Base-by-base conservation (phyloP, 2,797 vertebrate genomes). In the Pseudochromis fuscus region DNA sequence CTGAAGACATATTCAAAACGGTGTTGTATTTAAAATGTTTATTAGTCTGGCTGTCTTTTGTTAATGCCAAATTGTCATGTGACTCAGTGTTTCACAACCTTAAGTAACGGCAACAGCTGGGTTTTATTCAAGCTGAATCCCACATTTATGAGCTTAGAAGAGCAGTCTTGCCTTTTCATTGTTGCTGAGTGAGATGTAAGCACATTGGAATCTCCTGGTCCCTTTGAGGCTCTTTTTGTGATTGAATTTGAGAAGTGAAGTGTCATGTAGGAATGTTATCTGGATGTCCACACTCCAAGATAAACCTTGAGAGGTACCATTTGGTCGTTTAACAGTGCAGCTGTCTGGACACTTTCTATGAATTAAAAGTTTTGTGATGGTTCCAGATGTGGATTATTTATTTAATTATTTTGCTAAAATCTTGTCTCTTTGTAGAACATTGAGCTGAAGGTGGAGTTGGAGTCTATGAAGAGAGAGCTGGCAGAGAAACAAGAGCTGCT, bases 401-500 rank as follows among this genome's bases (percentile, higher is more conserved):
- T n/a, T n/a, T n/a, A n/a, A n/a, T n/a, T n/a, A n/a, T n/a, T n/a
- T n/a, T 70, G 23, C 45, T 52, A 1, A 65, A 77, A 66, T 75
- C 9, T 45, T 75, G 5, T 87, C 16, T 75, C 19, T 72, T 63
- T 58, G 2, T 85, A 99, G 97, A 99, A 99, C 83, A 98, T 99
- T 66, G 98, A 99, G 90, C 94, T 99, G 62, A 99, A 98, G 85
- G 97, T 99, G 72, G 98, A 99, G 89, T 84, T 97, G 72, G 98
- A 99, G 90, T 98, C 96, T 38, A 94, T 98, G 94, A 99, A 98
- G 87, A 92, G 92, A 77, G 97, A 99, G 11, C 91, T 98, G 70
- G 95, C 94, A 33, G 96, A 99, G 90, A 96, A 96, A 85, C 97
- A 99, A 52, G 95, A 94, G 70, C 92, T 99, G 0, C 97, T 99